phyloP scores from a whole-genome alignment of 2,113 vertebrate genomes.

The Tupaia chinensis region DNA sequence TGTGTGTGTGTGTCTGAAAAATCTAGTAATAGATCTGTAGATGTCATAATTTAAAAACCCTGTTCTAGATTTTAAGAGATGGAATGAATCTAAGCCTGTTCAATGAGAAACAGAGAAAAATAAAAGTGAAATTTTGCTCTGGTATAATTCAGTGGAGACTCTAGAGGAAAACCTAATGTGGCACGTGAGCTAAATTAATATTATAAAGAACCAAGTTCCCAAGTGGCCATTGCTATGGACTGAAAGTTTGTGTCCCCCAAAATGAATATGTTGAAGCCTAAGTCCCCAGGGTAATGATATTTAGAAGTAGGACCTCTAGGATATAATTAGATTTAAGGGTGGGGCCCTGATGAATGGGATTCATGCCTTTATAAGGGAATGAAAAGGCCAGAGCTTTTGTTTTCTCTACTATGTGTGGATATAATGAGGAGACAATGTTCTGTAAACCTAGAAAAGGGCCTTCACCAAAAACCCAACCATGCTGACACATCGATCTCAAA shows the following conservation, averaged over 20 bases:
- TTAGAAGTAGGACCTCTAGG: background rate
- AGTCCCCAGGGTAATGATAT: background rate
- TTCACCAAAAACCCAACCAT: background rate
- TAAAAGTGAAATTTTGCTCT: background rate
- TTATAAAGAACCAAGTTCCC: constrained; percentile 19
- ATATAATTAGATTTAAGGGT: background rate
- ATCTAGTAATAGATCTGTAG: background rate
- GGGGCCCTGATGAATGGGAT: background rate
- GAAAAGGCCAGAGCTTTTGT: background rate
- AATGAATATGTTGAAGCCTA: background rate
- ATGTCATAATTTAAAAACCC: background rate
- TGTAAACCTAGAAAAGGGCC: background rate
- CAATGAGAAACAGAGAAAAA: background rate
- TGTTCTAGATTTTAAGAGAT: background rate
- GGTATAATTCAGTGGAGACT: background rate
- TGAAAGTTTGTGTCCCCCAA: background rate
- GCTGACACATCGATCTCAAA: background rate
- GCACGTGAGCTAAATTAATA: background rate
- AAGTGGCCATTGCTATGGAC: background rate
- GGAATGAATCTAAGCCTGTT: background rate
- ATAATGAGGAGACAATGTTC: background rate
- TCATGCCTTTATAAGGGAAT: background rate
- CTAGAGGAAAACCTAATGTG: background rate
- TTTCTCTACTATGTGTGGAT: background rate
- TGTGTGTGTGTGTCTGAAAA: background rate